Percentiles rank a stretch among this genome's conserved stretches.
Conservation (phyloP, 2,888 invertebrate species). For the Eutolmus rufibarbis region DNA sequence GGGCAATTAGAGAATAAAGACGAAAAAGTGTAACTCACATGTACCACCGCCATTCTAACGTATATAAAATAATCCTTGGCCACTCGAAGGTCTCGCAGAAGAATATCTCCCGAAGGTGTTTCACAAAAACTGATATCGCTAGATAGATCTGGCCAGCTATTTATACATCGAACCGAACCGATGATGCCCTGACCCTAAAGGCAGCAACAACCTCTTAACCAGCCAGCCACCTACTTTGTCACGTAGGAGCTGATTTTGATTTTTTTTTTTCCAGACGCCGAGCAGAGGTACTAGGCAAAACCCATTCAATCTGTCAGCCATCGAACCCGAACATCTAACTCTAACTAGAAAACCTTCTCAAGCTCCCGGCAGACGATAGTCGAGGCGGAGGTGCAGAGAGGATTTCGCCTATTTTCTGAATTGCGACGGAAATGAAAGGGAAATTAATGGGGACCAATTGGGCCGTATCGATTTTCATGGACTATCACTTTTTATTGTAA, state of each 20-base stretch:
- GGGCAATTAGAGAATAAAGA: not conserved
- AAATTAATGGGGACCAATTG: constrained; percentile 22
- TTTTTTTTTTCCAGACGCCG: not conserved
- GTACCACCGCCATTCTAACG: not conserved
- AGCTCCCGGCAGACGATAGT: not conserved
- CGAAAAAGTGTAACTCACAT: not conserved
- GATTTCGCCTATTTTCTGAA: not conserved
- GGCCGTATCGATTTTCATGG: not conserved
- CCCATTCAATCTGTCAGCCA: not conserved
- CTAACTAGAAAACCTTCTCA: not conserved
- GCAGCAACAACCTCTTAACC: not conserved
- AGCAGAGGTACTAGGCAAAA: not conserved
- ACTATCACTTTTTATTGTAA: constrained; percentile 34
- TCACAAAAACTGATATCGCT: constrained; percentile 3
- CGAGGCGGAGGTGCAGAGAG: not conserved
- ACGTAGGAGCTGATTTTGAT: not conserved
- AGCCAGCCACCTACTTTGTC: not conserved
- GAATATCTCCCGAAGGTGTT: not conserved
- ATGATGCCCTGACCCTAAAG: not conserved
- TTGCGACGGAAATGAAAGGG: constrained; percentile 40
- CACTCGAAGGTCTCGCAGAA: not conserved
- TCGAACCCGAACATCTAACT: not conserved
- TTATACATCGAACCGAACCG: not conserved
- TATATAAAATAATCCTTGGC: not conserved
- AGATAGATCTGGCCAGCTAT: not conserved